These are phyloP conservation scores for Panopea generosa DNA, from an alignment of 2,888 invertebrate genomes.

Conservation along the genomic window DNA sequence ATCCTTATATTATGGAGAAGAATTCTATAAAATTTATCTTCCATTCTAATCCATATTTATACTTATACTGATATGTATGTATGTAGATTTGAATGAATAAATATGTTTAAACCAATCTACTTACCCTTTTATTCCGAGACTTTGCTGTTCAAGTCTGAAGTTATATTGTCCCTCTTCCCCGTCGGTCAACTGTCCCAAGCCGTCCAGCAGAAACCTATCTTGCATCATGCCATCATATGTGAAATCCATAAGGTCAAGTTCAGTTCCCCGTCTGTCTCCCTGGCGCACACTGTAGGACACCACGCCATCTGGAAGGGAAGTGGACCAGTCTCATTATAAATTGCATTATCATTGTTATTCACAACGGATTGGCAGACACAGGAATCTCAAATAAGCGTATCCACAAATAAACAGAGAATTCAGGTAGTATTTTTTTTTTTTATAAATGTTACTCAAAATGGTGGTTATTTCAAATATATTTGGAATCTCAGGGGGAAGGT, in stretches of 20 bases:
- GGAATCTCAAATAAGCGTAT: background rate
- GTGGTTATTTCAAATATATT: too few relatives aligned
- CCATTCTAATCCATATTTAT: too few relatives aligned
- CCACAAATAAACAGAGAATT: too few relatives aligned
- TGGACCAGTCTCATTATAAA: too few relatives aligned
- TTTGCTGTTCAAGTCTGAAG: constrained; percentile 89
- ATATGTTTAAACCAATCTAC: too few relatives aligned
- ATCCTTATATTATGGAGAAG: too few relatives aligned
- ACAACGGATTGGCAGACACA: background rate
- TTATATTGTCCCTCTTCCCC: constrained; percentile 92
- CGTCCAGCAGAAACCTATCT: constrained; percentile 88
- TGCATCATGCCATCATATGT: constrained; percentile 92
- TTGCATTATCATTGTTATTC: background rate
- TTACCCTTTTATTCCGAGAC: constrained; percentile 88
- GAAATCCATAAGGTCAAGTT: constrained; percentile 93
- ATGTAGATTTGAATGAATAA: too few relatives aligned
- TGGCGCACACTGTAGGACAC: constrained; percentile 95
- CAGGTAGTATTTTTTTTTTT: too few relatives aligned
- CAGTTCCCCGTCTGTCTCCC: constrained; percentile 92
- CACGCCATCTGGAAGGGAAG: constrained; percentile 90
- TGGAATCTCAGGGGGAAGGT: too few relatives aligned
- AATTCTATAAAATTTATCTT: too few relatives aligned
- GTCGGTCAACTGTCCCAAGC: constrained; percentile 93
- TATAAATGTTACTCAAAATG: too few relatives aligned
- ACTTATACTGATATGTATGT: too few relatives aligned